Base-by-base conservation (phyloP, 1,140 invertebrate genomes). In the Frieseomelitta varia region DNA sequence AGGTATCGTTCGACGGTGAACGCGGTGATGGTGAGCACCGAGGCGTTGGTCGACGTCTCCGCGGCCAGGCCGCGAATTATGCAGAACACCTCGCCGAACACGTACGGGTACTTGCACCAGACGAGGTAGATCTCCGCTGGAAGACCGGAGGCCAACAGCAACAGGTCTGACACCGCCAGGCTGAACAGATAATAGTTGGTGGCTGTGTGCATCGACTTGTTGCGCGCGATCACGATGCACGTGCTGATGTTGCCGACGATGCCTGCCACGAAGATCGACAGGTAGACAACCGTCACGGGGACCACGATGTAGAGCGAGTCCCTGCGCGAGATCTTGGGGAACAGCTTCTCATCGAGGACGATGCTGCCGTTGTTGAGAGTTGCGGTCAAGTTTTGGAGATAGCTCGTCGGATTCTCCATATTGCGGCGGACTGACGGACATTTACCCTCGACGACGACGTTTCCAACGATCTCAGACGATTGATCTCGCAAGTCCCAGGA, bases 131-230 rank as follows among this genome's bases (percentile, higher is more conserved):
- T 96, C 91, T 99, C 98, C 65, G 97, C 97, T 51, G 97, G 97
- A 79, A 98, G 95, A 0, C 97, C 97, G 11, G 97, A 97, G 0
- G 98, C 90, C 8, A 99, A 95, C 6, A 99, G 95, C 63, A 99
- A 95, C 71, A 99, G 96, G 94, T 99, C 99, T 0, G 98, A 99
- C 56, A 99, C 95, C 6, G 99, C 99, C 88, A 99, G 95, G 92
- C 97, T 98, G 94, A 99, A 99, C 68, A 99, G 95, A 92, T 99
- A 99, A 91, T 98, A 99, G 93, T 99, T 99, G 19, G 98, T 98
- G 1, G 98, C 97, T 0, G 97, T 98, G 91, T 98, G 98, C 97
- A 99, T 98, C n/a, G 97, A 97, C 92, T 97, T 97, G 94, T 99
- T 99, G 87, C 97, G 96, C 39, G 97, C 96, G 76, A 99, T 99